These are phyloP conservation scores for Heterocephalus glaber DNA, from an alignment of 2,113 vertebrate species.

Conservation along the genomic window DNA sequence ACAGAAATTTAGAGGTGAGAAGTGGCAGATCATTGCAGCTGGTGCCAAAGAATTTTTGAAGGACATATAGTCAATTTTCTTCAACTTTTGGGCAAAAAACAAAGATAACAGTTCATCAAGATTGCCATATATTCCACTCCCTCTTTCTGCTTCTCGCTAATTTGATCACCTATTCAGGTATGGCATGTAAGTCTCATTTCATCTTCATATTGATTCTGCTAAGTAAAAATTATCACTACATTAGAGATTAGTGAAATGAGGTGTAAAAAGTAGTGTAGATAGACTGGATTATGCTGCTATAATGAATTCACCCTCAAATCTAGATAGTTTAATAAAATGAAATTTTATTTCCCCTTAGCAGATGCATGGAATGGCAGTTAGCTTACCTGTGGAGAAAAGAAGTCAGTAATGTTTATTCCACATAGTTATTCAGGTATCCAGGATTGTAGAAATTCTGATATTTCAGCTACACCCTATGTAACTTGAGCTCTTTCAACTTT, in stretches of 20 bases:
- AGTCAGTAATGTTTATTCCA: background rate
- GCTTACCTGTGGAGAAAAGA: background rate
- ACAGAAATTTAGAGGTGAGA: slow-evolving; percentile 25
- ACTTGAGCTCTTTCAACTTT: background rate
- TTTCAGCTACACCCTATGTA: background rate
- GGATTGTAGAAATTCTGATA: background rate
- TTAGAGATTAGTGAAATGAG: slow-evolving; percentile 54
- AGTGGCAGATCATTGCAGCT: background rate
- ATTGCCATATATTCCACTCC: background rate
- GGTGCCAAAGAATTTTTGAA: background rate
- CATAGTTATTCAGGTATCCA: background rate
- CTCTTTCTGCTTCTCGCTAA: background rate
- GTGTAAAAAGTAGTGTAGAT: background rate
- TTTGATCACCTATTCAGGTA: slow-evolving; percentile 13
- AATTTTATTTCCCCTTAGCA: background rate
- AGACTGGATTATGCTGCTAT: background rate
- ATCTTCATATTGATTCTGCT: slow-evolving; percentile 25
- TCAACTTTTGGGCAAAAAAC: background rate
- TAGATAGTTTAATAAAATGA: background rate
- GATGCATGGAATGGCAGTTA: background rate
- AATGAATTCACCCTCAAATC: background rate
- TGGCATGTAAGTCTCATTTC: background rate
- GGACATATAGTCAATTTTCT: background rate
- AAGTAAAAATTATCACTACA: slow-evolving; percentile 51
- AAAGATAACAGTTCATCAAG: background rate